A percentile compares a stretch with the other conserved stretches of the same genome.
Conservation (phyloP, 30 jellyfish, hydroid and myxozoan genomes). For the Aurelia aurita complex sp. Pacific region DNA sequence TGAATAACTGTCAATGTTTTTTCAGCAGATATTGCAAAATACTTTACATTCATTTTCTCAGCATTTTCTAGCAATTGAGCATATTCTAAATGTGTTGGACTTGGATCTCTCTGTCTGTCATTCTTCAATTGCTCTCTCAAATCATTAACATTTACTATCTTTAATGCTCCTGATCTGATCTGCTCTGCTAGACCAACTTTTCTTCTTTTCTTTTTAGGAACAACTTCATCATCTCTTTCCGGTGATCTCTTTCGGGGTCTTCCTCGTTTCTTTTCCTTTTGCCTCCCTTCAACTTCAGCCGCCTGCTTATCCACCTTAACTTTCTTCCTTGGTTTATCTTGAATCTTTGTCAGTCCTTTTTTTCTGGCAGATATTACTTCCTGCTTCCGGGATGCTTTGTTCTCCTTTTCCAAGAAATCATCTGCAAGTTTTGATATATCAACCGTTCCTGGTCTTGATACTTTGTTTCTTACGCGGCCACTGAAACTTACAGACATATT, state of each 20-base stretch:
- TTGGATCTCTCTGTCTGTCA: conserved; percentile 34
- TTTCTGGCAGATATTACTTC: background rate
- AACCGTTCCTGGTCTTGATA: conserved; percentile 64
- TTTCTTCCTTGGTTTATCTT: background rate
- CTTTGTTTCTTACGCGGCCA: conserved; percentile 61
- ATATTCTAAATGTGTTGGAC: conserved; percentile 47
- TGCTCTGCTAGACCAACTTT: conserved; percentile 38
- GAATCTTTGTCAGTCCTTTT: background rate
- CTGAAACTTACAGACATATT: conserved; percentile 47
- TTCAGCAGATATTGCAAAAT: conserved; percentile 44
- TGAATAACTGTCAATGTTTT: background rate
- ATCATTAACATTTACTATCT: conserved; percentile 42
- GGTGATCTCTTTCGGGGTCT: conserved; percentile 35
- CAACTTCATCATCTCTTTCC: conserved; percentile 6
- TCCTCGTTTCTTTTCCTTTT: conserved; percentile 42
- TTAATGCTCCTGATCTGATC: conserved; percentile 39
- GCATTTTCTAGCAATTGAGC: conserved; percentile 52
- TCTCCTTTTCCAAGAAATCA: conserved; percentile 20
- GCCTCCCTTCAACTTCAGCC: background rate
- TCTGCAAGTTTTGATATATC: conserved; percentile 54
- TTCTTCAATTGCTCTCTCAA: conserved; percentile 34
- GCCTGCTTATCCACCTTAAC: background rate
- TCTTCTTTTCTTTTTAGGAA: conserved; percentile 18
- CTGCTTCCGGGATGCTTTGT: too few species aligned
- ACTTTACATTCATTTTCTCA: conserved; percentile 58